Conservation (phyloP, 2,797 vertebrate species). For the Syngnathus acus region DNA sequence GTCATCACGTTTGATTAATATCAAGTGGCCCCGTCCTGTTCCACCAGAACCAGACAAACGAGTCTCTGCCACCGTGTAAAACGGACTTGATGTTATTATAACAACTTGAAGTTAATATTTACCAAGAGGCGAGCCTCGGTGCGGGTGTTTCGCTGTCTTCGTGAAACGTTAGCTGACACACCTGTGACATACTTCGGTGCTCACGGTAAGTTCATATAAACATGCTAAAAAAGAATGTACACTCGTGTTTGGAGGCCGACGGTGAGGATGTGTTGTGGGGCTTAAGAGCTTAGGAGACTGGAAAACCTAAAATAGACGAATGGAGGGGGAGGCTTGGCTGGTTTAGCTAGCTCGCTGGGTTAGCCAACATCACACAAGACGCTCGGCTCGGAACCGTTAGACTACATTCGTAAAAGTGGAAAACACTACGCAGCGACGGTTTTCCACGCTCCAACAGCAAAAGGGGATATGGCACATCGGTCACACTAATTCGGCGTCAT, state of each 20-base stretch:
- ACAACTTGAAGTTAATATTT: constrained; percentile 12
- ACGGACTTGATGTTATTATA: background rate
- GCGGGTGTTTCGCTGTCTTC: background rate
- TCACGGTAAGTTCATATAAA: constrained; percentile 1
- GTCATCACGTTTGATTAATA: background rate
- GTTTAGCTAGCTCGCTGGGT: constrained; percentile 22
- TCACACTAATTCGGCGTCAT: background rate
- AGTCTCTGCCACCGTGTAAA: background rate
- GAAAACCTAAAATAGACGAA: constrained; percentile 55
- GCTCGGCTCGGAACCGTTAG: background rate
- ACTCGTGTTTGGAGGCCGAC: constrained; percentile 6
- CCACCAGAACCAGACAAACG: background rate
- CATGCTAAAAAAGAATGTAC: constrained; percentile 4
- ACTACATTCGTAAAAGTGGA: constrained; percentile 11
- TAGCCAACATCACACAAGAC: constrained; percentile 13
- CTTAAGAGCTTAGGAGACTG: constrained; percentile 45
- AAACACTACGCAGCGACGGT: background rate
- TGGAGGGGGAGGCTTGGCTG: constrained; percentile 31
- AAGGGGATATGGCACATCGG: background rate
- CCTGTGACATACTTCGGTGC: constrained; percentile 21
- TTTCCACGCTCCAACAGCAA: background rate
- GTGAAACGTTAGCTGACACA: constrained; percentile 21
- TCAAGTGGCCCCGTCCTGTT: background rate
- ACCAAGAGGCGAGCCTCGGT: background rate
- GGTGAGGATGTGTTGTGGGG: constrained; percentile 17